phyloP scores from a whole-genome alignment of 2,113 vertebrate species.

The Bujurquina vittata region DNA sequence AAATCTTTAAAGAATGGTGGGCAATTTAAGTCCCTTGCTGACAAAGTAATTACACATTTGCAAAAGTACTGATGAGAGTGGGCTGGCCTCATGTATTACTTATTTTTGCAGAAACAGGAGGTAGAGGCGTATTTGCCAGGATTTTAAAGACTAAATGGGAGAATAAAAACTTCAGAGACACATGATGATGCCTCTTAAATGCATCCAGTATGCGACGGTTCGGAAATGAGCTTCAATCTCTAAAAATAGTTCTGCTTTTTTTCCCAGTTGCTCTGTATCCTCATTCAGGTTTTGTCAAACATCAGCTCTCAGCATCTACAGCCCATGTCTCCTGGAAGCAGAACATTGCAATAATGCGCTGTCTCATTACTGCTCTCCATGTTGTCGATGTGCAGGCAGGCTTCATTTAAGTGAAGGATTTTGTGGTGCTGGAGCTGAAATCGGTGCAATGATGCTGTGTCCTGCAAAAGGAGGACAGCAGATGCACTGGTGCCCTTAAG shows the following conservation, averaged over 20 bases:
- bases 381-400: background rate
- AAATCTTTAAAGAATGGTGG: slow-evolving; percentile 4
- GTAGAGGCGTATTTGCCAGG: background rate
- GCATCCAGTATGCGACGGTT: background rate
- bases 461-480: slow-evolving; percentile 1
- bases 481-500: slow-evolving; percentile 10
- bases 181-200: background rate
- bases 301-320: background rate
- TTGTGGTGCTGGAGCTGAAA: background rate
- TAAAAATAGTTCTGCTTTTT: slow-evolving; percentile 2
- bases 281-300: slow-evolving; percentile 1
- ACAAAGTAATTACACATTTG: slow-evolving; percentile 2
- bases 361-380: slow-evolving; percentile 3
- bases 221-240: background rate
- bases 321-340: background rate
- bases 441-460: background rate
- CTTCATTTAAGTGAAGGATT: slow-evolving; percentile 16
- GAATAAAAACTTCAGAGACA: background rate
- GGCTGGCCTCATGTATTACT: background rate
- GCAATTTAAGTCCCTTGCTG: slow-evolving; percentile 4
- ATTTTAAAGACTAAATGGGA: background rate
- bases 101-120: background rate
- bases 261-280: background rate
- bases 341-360: slow-evolving; percentile 7
- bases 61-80: slow-evolving; percentile 6